A percentile compares a stretch with the other conserved stretches of the same genome.
phyloP scores from a whole-genome alignment of 2,113 vertebrate genomes.

The Pitta sordida region DNA sequence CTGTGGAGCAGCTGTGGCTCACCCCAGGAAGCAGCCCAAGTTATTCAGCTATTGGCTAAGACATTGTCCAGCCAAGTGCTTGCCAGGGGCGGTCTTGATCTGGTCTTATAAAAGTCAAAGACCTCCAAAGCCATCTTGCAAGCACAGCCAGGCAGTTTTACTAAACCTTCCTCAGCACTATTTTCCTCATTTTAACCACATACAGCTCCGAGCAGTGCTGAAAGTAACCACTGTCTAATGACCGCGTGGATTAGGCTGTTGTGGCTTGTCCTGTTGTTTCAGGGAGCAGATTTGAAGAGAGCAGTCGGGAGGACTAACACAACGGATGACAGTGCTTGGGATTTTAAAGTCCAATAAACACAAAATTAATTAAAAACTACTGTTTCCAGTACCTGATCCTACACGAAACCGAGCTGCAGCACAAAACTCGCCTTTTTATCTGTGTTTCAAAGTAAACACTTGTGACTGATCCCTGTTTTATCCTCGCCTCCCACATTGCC shows the following conservation, averaged over 20 bases:
- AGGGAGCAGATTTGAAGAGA: background rate
- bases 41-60: background rate
- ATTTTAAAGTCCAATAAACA: slow-evolving; percentile 36
- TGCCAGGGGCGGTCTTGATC: background rate
- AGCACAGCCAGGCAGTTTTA: background rate
- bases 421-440: slow-evolving; percentile 39
- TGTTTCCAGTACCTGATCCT: slow-evolving; percentile 32
- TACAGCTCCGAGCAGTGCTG: accelerated
- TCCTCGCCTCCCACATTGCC: slow-evolving; percentile 58
- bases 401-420: background rate
- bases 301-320: background rate
- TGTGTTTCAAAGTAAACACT: slow-evolving; percentile 57
- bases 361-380: slow-evolving; percentile 20
- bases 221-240: background rate
- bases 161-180: background rate
- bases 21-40: background rate
- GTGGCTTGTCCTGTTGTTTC: background rate
- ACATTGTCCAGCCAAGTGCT: accelerated
- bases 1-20: background rate
- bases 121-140: background rate
- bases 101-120: background rate
- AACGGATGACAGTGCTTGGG: background rate
- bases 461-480: slow-evolving; percentile 59
- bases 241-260: accelerated
- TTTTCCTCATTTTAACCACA: background rate